Evolutionary conservation across 2,797 vertebrate genomes (phyloP).

Genomic region (Neosalanx taihuensis): DNA sequence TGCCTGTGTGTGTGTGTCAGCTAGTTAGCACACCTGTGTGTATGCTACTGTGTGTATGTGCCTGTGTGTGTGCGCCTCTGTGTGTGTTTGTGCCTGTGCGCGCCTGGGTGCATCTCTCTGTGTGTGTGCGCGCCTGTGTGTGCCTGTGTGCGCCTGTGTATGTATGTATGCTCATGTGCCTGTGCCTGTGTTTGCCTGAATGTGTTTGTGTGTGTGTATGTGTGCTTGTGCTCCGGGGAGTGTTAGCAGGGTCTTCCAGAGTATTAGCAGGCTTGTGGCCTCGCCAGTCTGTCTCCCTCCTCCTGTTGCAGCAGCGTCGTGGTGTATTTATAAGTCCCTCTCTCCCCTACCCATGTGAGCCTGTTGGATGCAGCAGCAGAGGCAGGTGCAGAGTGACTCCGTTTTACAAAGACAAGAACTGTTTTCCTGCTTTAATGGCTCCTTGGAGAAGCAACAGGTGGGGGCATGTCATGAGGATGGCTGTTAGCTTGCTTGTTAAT

Average conservation of each 20-base stretch:
- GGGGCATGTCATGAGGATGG: background rate
- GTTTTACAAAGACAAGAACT: background rate
- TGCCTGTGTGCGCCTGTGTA: background rate
- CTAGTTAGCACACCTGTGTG: background rate
- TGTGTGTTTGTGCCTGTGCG: background rate
- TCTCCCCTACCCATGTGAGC: constrained; percentile 26
- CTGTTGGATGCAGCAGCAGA: constrained; percentile 13
- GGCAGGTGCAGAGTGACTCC: background rate
- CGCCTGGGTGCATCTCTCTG: background rate
- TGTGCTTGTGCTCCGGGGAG: background rate
- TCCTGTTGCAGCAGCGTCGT: constrained; percentile 40
- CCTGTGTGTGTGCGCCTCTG: background rate
- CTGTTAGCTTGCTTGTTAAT: background rate
- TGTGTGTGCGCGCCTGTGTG: constrained; percentile 3
- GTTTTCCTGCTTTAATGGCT: background rate
- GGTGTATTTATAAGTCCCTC: constrained; percentile 49
- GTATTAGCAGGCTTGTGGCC: constrained; percentile 34
- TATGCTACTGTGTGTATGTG: background rate
- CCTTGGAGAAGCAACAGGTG: too few relatives aligned
- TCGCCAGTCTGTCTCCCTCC: constrained; percentile 29
- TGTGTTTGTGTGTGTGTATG: too few relatives aligned
- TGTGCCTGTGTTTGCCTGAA: too few relatives aligned
- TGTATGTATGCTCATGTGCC: too few relatives aligned
- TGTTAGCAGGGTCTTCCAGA: constrained; percentile 27
- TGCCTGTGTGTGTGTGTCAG: constrained; percentile 8